Conservation (phyloP, 2,113 vertebrate genomes). For the Hystrix cristata region DNA sequence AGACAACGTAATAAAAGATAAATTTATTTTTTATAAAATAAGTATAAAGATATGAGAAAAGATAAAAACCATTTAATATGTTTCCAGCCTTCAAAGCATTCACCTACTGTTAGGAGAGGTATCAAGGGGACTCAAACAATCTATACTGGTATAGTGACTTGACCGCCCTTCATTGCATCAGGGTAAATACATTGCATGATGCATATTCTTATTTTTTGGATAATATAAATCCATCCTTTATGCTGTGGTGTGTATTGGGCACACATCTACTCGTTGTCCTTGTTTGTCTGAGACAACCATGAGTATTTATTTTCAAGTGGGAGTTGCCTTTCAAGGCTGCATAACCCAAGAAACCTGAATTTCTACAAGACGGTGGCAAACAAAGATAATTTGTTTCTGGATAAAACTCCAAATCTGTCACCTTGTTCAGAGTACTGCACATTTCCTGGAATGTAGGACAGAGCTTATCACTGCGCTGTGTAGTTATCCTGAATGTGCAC, state of each 20-base stretch:
- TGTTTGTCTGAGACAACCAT: background rate
- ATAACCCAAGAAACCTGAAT: conserved; percentile 51
- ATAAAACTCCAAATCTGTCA: conserved; percentile 63
- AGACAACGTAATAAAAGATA: background rate
- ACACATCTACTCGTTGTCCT: background rate
- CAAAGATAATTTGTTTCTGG: conserved; percentile 71
- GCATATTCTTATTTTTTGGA: background rate
- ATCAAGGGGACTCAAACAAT: background rate
- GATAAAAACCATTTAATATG: background rate
- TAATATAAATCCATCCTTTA: background rate
- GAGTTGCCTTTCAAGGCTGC: conserved; percentile 1
- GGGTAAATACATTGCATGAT: background rate
- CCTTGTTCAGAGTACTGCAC: conserved; percentile 36
- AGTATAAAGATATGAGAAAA: conserved; percentile 24
- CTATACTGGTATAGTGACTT: background rate
- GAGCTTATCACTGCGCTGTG: conserved; percentile 16
- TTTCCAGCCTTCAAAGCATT: conserved; percentile 33
- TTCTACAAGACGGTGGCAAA: conserved; percentile 57
- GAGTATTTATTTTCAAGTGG: conserved; percentile 22
- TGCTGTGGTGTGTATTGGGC: background rate
- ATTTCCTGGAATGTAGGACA: conserved; percentile 65
- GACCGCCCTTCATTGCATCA: background rate
- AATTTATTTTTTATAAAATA: conserved; percentile 57
- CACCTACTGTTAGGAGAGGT: background rate
- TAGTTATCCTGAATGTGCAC: background rate